These are phyloP conservation scores for Remorina albescens DNA, from an alignment of 2,797 vertebrate species.

Conservation along the genomic window DNA sequence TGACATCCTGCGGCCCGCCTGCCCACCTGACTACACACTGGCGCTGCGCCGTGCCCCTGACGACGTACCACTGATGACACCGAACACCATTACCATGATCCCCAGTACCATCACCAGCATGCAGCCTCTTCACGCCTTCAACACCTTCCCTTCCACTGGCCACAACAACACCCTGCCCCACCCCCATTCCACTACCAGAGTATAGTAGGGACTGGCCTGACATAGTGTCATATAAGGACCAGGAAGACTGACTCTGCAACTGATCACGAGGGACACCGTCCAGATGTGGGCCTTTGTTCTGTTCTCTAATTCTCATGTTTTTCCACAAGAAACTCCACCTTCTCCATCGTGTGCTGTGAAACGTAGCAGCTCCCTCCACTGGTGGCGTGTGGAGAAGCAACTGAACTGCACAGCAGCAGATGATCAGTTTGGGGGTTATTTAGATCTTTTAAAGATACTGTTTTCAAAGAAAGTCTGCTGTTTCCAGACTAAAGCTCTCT, in stretches of 20 bases:
- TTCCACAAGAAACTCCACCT: conserved; percentile 65
- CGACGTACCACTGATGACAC: conserved; percentile 92
- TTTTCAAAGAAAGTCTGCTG: conserved; percentile 61
- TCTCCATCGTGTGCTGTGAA: conserved; percentile 62
- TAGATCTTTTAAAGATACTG: conserved; percentile 63
- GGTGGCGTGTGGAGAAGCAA: conserved; percentile 61
- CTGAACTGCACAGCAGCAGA: conserved; percentile 66
- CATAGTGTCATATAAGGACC: conserved; percentile 64
- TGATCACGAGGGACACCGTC: conserved; percentile 51
- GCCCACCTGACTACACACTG: conserved; percentile 94
- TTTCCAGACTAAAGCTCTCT: conserved; percentile 61
- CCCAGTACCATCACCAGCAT: conserved; percentile 91
- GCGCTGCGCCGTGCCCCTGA: conserved; percentile 92
- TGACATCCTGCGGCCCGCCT: conserved; percentile 90
- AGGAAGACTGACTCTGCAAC: conserved; percentile 58
- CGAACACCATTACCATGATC: conserved; percentile 95
- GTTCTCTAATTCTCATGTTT: conserved; percentile 62
- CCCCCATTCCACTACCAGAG: conserved; percentile 94
- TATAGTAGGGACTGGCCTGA: conserved; percentile 87
- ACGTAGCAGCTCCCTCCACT: conserved; percentile 59
- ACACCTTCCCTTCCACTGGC: conserved; percentile 89
- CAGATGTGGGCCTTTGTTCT: conserved; percentile 61
- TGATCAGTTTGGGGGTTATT: conserved; percentile 49
- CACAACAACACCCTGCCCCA: conserved; percentile 96
- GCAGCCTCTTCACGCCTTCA: conserved; percentile 93